Conservation (phyloP, 1,140 invertebrate genomes). For the Dendroctonus ponderosae region DNA sequence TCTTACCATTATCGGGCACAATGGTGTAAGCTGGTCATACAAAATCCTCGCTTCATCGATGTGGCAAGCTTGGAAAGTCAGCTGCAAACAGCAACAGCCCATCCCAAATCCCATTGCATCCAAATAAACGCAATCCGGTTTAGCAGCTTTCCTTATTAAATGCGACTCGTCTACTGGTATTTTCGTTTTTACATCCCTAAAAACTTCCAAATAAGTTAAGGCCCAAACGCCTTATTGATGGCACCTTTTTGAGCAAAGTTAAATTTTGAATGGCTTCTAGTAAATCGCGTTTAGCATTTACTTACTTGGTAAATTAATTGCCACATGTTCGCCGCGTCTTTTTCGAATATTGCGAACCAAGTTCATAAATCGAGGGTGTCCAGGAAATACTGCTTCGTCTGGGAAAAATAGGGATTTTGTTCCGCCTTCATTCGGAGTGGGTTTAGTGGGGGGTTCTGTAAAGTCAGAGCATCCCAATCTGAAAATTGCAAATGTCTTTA, state of each 20-base stretch:
- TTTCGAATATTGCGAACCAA: slow-evolving; percentile 90
- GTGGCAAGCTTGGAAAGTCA: slow-evolving; percentile 96
- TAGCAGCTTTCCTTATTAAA: slow-evolving; percentile 58
- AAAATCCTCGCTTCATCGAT: slow-evolving; percentile 92
- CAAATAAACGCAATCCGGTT: slow-evolving; percentile 89
- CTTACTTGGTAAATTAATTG: slow-evolving; percentile 93
- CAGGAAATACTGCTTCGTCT: slow-evolving; percentile 88
- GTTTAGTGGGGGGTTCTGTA: slow-evolving; percentile 73
- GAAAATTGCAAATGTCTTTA: slow-evolving; percentile 11
- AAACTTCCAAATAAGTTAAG: slow-evolving; percentile 33
- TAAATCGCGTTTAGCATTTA: slow-evolving; percentile 6
- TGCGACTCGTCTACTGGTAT: slow-evolving; percentile 75
- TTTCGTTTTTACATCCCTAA: slow-evolving; percentile 76
- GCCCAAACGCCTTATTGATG: background rate
- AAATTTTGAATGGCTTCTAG: background rate
- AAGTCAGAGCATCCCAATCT: slow-evolving; percentile 88
- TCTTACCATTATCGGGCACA: slow-evolving; percentile 95
- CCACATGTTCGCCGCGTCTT: slow-evolving; percentile 90
- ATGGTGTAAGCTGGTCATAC: slow-evolving; percentile 95
- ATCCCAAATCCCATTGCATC: slow-evolving; percentile 99
- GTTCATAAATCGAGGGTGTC: slow-evolving; percentile 95
- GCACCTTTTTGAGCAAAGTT: background rate
- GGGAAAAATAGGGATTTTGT: slow-evolving; percentile 92
- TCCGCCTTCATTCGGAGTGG: slow-evolving; percentile 71
- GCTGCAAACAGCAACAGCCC: slow-evolving; percentile 97